Conservation (phyloP, 2,113 vertebrate species). For the Hyperopisus bebe region DNA sequence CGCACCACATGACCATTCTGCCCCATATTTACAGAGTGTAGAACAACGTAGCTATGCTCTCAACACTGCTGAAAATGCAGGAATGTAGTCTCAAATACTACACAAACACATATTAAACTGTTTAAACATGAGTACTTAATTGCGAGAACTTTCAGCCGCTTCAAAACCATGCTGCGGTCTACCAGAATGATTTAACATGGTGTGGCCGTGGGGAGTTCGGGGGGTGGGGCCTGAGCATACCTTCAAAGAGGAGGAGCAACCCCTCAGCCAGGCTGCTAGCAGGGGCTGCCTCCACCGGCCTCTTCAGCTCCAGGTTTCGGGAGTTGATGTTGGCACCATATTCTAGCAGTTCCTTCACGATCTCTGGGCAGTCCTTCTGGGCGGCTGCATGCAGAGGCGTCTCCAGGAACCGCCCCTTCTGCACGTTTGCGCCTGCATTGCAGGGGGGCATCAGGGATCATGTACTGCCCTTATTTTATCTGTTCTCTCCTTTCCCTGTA, state of each 20-base stretch:
- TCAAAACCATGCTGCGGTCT: not conserved
- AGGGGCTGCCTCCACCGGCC: slow-evolving; percentile 68
- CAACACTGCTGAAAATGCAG: not conserved
- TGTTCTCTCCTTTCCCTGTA: not conserved
- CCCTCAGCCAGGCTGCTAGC: slow-evolving; percentile 67
- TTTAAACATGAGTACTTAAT: not conserved
- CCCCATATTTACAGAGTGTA: not conserved
- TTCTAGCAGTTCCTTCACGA: slow-evolving; percentile 68
- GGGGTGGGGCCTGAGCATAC: slow-evolving; percentile 39
- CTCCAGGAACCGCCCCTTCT: slow-evolving; percentile 74
- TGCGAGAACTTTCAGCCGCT: not conserved
- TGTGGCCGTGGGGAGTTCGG: no score
- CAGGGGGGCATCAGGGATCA: not conserved
- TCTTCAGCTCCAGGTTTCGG: slow-evolving; percentile 70
- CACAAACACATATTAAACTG: not conserved
- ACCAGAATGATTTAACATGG: not conserved
- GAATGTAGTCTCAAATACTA: not conserved
- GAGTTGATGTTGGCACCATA: slow-evolving; percentile 79
- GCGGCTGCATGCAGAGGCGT: slow-evolving; percentile 76
- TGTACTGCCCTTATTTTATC: not conserved
- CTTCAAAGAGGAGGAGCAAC: slow-evolving; percentile 68
- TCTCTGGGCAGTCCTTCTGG: slow-evolving; percentile 65
- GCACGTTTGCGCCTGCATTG: slow-evolving; percentile 68
- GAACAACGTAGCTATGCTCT: not conserved
- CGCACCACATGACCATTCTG: not conserved